Conservation (phyloP, 2,797 vertebrate species). For the Pseudochromis fuscus region DNA sequence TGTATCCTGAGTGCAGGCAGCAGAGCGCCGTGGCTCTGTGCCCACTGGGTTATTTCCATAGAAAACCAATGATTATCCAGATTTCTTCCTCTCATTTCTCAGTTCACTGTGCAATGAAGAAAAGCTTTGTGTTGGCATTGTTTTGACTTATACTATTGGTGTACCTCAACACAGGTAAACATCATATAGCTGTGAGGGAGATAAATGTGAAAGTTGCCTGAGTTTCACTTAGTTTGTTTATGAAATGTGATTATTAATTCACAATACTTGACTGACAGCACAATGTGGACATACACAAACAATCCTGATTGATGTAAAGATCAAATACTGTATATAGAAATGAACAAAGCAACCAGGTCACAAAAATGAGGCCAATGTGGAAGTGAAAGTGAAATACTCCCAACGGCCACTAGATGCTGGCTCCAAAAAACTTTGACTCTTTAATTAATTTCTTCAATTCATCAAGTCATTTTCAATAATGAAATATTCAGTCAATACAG, state of each 20-base stretch:
- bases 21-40: constrained; percentile 20
- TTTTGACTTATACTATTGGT: constrained; percentile 1
- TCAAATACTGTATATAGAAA: too few relatives aligned
- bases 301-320: too few relatives aligned
- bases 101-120: neutral
- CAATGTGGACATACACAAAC: neutral
- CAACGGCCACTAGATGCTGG: too few relatives aligned
- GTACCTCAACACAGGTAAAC: constrained; percentile 3
- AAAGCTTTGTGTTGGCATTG: constrained; percentile 1
- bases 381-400: too few relatives aligned
- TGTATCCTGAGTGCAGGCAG: constrained; percentile 35
- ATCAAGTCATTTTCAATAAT: too few relatives aligned
- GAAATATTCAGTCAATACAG: too few relatives aligned
- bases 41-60: constrained; percentile 25
- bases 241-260: neutral
- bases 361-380: too few relatives aligned
- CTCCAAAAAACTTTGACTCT: too few relatives aligned
- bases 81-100: neutral
- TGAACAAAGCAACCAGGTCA: too few relatives aligned
- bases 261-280: neutral
- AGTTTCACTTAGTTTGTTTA: neutral
- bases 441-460: too few relatives aligned
- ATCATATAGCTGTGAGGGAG: constrained; percentile 6
- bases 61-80: constrained; percentile 8
- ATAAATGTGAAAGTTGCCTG: neutral